These are phyloP conservation scores for Vidua chalybeata DNA, from an alignment of 2,113 vertebrate species.

Conservation along the genomic window DNA sequence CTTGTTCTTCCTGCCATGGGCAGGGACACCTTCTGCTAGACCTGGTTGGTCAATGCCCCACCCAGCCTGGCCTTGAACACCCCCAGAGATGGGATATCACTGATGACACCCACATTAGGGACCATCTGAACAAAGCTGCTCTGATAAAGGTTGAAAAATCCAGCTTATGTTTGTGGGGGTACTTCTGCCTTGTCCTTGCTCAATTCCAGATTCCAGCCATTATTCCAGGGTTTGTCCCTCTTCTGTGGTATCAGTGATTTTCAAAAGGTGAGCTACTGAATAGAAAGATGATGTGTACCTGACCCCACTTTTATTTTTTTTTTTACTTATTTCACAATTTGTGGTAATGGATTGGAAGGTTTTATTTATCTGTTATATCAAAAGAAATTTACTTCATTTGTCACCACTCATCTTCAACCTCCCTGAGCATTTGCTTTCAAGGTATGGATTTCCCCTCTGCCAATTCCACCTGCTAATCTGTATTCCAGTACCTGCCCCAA, in stretches of 20 bases:
- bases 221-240: background rate
- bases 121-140: background rate
- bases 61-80: background rate
- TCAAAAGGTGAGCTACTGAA: background rate
- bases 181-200: background rate
- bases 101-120: background rate
- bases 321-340: background rate
- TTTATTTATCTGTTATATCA: rapidly evolving
- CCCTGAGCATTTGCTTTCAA: background rate
- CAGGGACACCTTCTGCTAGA: background rate
- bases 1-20: background rate
- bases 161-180: background rate
- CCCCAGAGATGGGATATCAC: background rate
- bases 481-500: background rate
- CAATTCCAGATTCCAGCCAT: background rate
- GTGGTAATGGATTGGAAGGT: background rate
- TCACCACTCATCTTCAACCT: background rate
- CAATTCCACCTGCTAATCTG: background rate
- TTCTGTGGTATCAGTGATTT: background rate
- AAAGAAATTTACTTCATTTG: background rate
- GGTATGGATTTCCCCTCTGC: background rate
- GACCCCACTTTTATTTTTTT: background rate
- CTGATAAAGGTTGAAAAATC: background rate
- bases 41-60: background rate
- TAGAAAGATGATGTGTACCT: background rate